These are phyloP conservation scores for Dallia pectoralis DNA, from an alignment of 2,797 vertebrate species.

Conservation along the genomic window DNA sequence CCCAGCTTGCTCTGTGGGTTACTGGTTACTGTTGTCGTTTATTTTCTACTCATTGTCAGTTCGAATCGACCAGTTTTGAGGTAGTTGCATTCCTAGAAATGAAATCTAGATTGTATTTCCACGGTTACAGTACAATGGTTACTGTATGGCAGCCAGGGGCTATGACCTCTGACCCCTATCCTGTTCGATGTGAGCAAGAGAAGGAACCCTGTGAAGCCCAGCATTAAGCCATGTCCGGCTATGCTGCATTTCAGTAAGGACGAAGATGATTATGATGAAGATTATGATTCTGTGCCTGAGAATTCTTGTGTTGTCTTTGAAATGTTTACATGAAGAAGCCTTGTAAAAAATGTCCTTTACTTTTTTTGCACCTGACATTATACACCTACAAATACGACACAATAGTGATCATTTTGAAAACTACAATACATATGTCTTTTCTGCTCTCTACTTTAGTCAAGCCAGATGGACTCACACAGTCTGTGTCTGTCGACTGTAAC, in stretches of 20 bases:
- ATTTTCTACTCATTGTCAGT: slow-evolving; percentile 36
- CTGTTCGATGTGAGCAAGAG: slow-evolving; percentile 20
- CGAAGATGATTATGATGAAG: slow-evolving; percentile 28
- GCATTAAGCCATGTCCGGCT: slow-evolving; percentile 1
- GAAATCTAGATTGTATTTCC: background rate
- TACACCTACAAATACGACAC: slow-evolving; percentile 22
- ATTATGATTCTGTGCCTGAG: slow-evolving; percentile 61
- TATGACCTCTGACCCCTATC: slow-evolving; percentile 32
- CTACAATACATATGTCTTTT: slow-evolving; percentile 37
- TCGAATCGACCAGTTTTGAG: slow-evolving; percentile 32
- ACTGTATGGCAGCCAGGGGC: background rate
- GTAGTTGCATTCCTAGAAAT: slow-evolving; percentile 1
- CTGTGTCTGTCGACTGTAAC: slow-evolving; percentile 23
- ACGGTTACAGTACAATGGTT: background rate
- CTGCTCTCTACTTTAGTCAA: slow-evolving; percentile 27
- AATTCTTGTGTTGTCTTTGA: slow-evolving; percentile 57
- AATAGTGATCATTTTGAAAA: background rate
- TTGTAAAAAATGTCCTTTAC: slow-evolving; percentile 43
- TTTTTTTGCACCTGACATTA: slow-evolving; percentile 41
- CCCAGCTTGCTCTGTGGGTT: slow-evolving; percentile 12
- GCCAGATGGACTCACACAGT: slow-evolving; percentile 16
- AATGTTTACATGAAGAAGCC: slow-evolving; percentile 72
- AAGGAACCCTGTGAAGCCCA: background rate
- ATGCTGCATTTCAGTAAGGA: slow-evolving; percentile 47
- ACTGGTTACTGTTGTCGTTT: slow-evolving; percentile 9